Conservation (phyloP, 2,797 vertebrate genomes). For the Sebastes diaconus region DNA sequence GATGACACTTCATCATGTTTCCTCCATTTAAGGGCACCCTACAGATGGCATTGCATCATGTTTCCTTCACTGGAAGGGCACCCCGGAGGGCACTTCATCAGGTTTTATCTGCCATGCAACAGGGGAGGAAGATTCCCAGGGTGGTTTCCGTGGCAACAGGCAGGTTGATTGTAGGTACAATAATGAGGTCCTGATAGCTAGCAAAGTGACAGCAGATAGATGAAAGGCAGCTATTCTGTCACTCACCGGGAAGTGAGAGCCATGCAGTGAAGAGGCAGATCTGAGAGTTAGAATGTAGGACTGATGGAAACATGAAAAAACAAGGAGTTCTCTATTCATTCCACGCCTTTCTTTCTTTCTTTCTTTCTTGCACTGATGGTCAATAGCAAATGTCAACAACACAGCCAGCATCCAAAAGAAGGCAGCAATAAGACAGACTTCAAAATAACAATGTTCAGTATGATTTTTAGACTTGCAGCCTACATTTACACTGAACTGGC, state of each 20-base stretch:
- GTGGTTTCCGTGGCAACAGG: constrained; percentile 59
- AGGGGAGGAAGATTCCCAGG: background rate
- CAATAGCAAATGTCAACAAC: background rate
- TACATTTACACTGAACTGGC: background rate
- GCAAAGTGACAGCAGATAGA: constrained; percentile 53
- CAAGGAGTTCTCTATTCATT: background rate
- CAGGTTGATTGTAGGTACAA: constrained; percentile 29
- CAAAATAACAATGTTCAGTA: background rate
- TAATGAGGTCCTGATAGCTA: constrained; percentile 52
- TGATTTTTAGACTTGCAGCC: background rate
- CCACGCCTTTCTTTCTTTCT: background rate
- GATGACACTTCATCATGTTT: background rate
- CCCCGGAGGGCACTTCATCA: background rate
- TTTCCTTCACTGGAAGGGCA: background rate
- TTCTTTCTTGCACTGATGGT: background rate
- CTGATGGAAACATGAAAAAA: background rate
- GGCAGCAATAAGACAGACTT: background rate
- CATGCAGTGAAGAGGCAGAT: background rate
- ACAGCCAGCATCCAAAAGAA: background rate
- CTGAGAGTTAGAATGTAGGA: background rate
- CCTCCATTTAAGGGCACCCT: background rate
- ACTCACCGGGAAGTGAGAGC: background rate
- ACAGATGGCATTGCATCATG: background rate
- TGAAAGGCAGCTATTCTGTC: constrained; percentile 43
- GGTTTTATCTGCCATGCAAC: background rate